phyloP scores from a whole-genome alignment of 2,888 invertebrate genomes.

The Bellardia bayeri region DNA sequence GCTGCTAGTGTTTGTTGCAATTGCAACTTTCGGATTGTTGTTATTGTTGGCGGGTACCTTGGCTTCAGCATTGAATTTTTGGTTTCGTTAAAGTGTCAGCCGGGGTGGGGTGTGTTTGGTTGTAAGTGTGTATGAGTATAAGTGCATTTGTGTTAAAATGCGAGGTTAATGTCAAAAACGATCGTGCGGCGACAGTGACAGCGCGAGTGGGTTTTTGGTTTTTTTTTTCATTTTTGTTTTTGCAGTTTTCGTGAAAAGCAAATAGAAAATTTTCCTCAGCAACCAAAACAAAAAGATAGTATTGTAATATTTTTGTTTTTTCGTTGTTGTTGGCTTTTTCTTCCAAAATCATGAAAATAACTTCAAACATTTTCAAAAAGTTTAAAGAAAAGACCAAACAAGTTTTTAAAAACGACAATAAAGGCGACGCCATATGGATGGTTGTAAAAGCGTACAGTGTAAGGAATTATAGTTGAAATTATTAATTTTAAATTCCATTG shows the following conservation, averaged over 20 bases:
- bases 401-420: conserved; percentile 21
- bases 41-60: conserved; percentile 46
- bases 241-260: conserved; percentile 55
- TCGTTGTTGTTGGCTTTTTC: conserved; percentile 1
- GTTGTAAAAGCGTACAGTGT: conserved; percentile 15
- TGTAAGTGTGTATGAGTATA: neutral
- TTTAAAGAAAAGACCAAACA: conserved; percentile 39
- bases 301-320: conserved; percentile 14
- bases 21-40: conserved; percentile 10
- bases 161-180: conserved; percentile 73
- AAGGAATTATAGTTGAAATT: neutral
- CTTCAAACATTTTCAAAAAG: conserved; percentile 37
- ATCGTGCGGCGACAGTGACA: conserved; percentile 64
- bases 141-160: conserved; percentile 49
- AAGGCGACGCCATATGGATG: neutral
- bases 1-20: conserved; percentile 9
- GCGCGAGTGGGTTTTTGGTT: conserved; percentile 62
- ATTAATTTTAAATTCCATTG: neutral
- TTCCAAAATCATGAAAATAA: conserved; percentile 45
- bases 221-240: neutral
- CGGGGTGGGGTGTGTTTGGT: conserved; percentile 21
- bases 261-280: conserved; percentile 49
- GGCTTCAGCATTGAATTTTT: conserved; percentile 63
- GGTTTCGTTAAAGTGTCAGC: conserved; percentile 27
- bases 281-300: conserved; percentile 23